These are phyloP conservation scores for Clarias magur DNA, from an alignment of 2,113 vertebrate species.

Conservation along the genomic window DNA sequence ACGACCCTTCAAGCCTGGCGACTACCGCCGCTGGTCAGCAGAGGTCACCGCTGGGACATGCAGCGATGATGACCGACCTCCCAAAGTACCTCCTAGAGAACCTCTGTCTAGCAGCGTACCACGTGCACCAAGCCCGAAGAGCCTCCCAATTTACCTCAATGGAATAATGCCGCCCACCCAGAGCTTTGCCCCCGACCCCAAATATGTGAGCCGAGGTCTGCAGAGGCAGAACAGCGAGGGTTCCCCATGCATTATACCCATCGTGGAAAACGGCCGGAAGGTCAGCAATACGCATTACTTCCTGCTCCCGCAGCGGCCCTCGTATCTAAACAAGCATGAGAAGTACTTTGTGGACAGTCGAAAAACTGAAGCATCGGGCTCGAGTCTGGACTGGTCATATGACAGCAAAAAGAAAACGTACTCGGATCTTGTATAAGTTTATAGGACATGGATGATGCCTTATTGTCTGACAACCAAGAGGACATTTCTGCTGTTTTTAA, in stretches of 20 bases:
- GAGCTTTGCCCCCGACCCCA: conserved; percentile 96
- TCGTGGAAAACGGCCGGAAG: conserved; percentile 89
- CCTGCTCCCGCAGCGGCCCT: conserved; percentile 84
- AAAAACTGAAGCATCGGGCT: conserved; percentile 54
- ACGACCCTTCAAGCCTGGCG: conserved; percentile 75
- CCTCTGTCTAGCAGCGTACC: conserved; percentile 81
- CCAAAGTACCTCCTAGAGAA: conserved; percentile 90
- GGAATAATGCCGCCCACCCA: conserved; percentile 96
- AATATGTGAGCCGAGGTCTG: conserved; percentile 89
- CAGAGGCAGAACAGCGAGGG: conserved; percentile 92
- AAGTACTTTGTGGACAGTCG: conserved; percentile 73
- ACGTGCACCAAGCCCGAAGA: conserved; percentile 91
- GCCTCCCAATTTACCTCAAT: conserved; percentile 87
- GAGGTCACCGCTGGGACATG: conserved; percentile 87
- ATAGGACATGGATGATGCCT: conserved; percentile 20
- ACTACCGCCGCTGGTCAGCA: conserved; percentile 92
- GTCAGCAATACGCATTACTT: conserved; percentile 93
- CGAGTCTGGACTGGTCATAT: conserved; percentile 65
- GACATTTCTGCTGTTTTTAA: conserved; percentile 65
- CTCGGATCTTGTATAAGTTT: conserved; percentile 63
- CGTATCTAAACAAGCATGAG: conserved; percentile 80
- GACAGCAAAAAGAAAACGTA: conserved; percentile 59
- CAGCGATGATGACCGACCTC: conserved; percentile 90
- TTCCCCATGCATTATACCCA: conserved; percentile 91
- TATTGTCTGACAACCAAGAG: conserved; percentile 54